phyloP scores from a whole-genome alignment of 1,140 invertebrate species.

The Drosophila malerkotliana region DNA sequence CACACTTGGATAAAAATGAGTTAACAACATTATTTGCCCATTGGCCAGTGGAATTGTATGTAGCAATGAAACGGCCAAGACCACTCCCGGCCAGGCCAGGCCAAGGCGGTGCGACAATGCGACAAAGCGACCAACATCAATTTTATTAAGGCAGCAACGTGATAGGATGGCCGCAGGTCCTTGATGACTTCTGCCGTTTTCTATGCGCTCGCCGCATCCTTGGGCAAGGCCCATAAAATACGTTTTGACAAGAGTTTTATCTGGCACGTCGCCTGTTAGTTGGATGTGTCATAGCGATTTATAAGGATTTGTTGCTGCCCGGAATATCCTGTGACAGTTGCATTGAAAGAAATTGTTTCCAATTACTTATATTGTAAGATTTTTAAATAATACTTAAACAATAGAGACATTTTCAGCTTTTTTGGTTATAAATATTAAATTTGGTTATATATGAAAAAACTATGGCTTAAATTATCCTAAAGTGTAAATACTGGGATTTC shows the following conservation, averaged over 20 bases:
- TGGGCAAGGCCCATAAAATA: constrained; percentile 63
- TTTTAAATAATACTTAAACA: no score
- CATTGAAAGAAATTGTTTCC: constrained; percentile 13
- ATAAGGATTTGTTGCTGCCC: constrained; percentile 72
- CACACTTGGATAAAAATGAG: constrained; percentile 66
- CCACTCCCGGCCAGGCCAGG: neutral
- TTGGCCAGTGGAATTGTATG: constrained; percentile 34
- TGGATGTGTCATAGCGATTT: constrained; percentile 65
- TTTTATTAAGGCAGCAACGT: constrained; percentile 51
- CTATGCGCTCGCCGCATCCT: constrained; percentile 28
- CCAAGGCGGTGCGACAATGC: constrained; percentile 5
- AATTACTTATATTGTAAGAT: no score
- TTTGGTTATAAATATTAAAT: no score
- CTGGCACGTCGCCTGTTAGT: constrained; percentile 66
- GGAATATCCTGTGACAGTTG: constrained; percentile 40
- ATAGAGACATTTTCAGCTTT: no score
- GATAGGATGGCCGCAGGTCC: constrained; percentile 44
- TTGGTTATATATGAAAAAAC: no score
- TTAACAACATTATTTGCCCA: constrained; percentile 73
- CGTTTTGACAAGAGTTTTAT: constrained; percentile 79
- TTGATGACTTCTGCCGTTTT: constrained; percentile 45
- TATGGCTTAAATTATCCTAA: no score
- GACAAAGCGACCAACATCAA: constrained; percentile 41
- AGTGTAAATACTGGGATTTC: neutral
- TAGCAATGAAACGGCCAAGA: constrained; percentile 17